These are phyloP conservation scores for Achlya flavicornis DNA, from an alignment of 2,888 invertebrate genomes.

Conservation along the genomic window DNA sequence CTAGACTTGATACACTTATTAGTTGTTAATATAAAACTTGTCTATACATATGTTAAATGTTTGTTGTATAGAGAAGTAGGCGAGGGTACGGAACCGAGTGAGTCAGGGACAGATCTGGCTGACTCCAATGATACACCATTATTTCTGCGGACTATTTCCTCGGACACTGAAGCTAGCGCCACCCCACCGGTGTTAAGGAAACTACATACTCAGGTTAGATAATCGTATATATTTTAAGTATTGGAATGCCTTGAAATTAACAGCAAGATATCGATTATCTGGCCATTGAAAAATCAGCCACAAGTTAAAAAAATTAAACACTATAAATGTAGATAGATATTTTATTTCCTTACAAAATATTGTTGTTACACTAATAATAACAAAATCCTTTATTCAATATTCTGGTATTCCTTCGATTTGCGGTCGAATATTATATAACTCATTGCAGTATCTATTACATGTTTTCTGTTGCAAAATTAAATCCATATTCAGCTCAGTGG, in stretches of 20 bases:
- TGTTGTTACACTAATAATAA: neutral
- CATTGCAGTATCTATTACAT: too few species aligned
- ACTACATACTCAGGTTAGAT: constrained; percentile 72
- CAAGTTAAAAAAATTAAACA: neutral
- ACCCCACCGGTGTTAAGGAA: constrained; percentile 74
- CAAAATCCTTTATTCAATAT: neutral
- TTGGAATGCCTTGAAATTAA: neutral
- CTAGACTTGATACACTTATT: too few species aligned
- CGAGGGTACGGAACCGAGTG: constrained; percentile 66
- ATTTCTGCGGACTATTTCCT: constrained; percentile 84
- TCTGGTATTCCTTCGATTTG: neutral
- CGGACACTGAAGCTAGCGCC: constrained; percentile 81
- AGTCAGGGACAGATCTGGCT: constrained; percentile 64
- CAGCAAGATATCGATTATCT: too few species aligned
- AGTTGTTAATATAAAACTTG: too few species aligned
- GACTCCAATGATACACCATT: constrained; percentile 80
- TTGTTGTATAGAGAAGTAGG: constrained; percentile 58
- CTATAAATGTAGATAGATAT: neutral
- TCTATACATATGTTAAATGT: neutral
- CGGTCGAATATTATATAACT: too few species aligned
- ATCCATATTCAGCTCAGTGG: neutral
- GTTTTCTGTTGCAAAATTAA: too few species aligned
- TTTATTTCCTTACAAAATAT: neutral
- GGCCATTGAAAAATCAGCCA: too few species aligned
- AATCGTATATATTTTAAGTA: neutral